Evolutionary conservation across 2,113 vertebrate species (phyloP).

Genomic region (Microcebus griseorufus): DNA sequence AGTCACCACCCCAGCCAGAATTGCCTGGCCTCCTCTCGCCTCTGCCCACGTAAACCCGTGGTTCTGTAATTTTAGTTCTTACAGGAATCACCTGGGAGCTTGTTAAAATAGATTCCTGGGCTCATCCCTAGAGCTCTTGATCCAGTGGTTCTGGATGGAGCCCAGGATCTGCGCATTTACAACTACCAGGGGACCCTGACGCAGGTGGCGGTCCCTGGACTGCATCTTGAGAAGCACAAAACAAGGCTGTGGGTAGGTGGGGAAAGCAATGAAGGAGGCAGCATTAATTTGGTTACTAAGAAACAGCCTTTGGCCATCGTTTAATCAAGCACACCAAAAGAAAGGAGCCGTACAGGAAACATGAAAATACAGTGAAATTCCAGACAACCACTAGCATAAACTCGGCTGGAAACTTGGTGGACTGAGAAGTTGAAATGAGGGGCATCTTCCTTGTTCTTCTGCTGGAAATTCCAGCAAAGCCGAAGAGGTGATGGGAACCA

Average conservation of each 20-base stretch:
- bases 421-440: not conserved
- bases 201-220: not conserved
- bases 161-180: not conserved
- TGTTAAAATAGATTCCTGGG: not conserved
- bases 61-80: not conserved
- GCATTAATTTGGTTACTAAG: not conserved
- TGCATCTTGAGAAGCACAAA: not conserved
- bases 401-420: not conserved
- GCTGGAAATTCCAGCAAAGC: not conserved
- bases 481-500: not conserved
- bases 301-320: not conserved
- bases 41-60: not conserved
- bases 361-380: not conserved
- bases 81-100: not conserved
- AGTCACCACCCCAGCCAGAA: not conserved
- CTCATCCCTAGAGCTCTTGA: not conserved
- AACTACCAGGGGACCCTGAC: accelerated
- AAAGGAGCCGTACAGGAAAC: not conserved
- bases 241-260: not conserved
- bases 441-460: not conserved
- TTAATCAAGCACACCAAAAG: not conserved
- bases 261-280: not conserved
- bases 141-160: not conserved
- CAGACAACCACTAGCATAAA: not conserved
- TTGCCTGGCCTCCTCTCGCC: not conserved